Conservation (phyloP, 2,888 invertebrate species). For the Temnothorax rugatulus region DNA sequence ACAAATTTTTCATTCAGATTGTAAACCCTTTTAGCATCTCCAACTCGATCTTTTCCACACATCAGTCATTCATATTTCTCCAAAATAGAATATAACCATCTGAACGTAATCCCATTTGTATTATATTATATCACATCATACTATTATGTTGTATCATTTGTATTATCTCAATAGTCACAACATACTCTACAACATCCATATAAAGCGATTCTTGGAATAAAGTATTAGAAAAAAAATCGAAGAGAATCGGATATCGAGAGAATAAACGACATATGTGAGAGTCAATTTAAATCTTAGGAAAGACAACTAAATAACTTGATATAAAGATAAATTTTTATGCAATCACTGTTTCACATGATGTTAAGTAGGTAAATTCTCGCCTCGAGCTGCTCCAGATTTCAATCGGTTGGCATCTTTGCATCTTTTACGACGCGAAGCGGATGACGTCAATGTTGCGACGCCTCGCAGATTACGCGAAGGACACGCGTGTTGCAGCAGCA, state of each 20-base stretch:
- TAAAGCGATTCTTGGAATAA: no score
- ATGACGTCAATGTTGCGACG: not conserved
- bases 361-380: not conserved
- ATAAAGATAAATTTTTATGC: not conserved
- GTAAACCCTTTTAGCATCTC: no score
- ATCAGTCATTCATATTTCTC: no score
- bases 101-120: no score
- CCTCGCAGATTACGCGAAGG: not conserved
- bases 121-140: no score
- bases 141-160: no score
- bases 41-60: no score
- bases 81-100: no score
- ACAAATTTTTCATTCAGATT: no score
- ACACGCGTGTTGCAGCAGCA: conserved; percentile 21
- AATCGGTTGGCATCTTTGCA: not conserved
- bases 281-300: not conserved
- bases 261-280: not conserved
- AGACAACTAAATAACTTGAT: not conserved
- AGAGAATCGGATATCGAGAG: not conserved
- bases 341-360: not conserved
- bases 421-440: conserved; percentile 6
- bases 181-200: no score
- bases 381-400: not conserved
- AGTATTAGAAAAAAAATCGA: not conserved
- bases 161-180: no score